Evolutionary conservation across 2,888 invertebrate genomes (phyloP).

Genomic region (Ormyrus thymus): DNA sequence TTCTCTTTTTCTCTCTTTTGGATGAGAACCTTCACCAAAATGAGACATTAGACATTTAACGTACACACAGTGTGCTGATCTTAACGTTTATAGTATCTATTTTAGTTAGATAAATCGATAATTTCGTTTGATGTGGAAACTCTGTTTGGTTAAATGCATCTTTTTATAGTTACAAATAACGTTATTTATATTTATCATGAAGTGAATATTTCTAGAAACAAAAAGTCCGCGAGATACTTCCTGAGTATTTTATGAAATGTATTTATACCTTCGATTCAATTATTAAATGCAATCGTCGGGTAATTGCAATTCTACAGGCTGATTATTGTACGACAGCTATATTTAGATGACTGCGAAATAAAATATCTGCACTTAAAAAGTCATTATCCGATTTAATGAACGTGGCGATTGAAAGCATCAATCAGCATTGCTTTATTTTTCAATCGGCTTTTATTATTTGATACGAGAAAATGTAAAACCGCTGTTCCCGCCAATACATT

Average conservation of each 20-base stretch:
- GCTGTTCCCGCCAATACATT: not conserved
- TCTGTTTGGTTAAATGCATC: not conserved
- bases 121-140: not conserved
- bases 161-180: slow-evolving; percentile 1
- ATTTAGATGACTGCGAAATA: slow-evolving; percentile 6
- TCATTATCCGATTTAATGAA: slow-evolving; percentile 18
- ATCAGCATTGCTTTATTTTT: slow-evolving; percentile 16
- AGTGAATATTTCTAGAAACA: slow-evolving; percentile 6
- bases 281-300: slow-evolving; percentile 19
- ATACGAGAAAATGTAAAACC: not conserved
- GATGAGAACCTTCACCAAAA: slow-evolving; percentile 19
- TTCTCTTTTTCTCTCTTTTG: no score
- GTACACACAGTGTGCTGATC: slow-evolving; percentile 4
- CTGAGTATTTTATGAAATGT: not conserved
- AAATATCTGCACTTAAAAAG: slow-evolving; percentile 1
- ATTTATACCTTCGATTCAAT: slow-evolving; percentile 14
- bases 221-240: not conserved
- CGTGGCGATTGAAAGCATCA: slow-evolving; percentile 18
- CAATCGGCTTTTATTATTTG: slow-evolving; percentile 6
- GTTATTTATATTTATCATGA: not conserved
- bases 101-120: not conserved
- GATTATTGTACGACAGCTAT: slow-evolving; percentile 7
- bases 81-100: not conserved
- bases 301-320: not conserved
- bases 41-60: not conserved